Base-by-base conservation (phyloP, 2,888 invertebrate genomes). In the Acleris literana region DNA sequence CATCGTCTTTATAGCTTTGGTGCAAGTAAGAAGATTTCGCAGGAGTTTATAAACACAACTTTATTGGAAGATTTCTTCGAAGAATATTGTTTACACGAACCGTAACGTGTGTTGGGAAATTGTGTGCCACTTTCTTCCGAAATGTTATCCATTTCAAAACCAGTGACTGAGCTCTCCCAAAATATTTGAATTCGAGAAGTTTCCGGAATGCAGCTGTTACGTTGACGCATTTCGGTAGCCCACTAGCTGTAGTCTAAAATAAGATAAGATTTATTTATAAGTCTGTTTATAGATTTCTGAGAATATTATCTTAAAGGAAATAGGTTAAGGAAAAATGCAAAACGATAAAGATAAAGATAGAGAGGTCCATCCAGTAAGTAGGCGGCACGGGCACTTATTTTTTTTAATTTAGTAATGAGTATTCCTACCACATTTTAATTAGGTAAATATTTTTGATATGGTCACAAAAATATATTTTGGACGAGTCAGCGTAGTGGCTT, bases 1-100 rank as follows among this genome's bases (percentile, higher is more conserved):
- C 79, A 81, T 77, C 83, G 83, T 84, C 82, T 81, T 77, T 76
- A 80, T 75, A 70, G 70, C 61, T 71, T 75, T 82, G 88, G 87
- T 71, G 60, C 78, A 88, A 88, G 87, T 79, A 66, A 85, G 48
- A 71, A 80, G 84, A 78, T 69, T 1, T 13, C 39, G 17, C 55
- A 52, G 44, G 29, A 43, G 44, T 25, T 51, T 43, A 29, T 51
- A 44, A 52, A 17, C 16, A 46, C 17, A 17, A n/a, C 46, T 6
- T 46, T 16, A n/a, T 13, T 46, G 13, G 13, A 39, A 39, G 39
- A 46, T 6, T 5, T 46, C 3, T 46, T 16, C 17, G n/a, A 16
- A 17, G 4, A 17, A 44, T n/a, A 16, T n/a, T 46, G 16, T n/a
- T 46, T 46, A 5, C 17, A 17, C n/a, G 16, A n/a, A 6, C 46